These are phyloP conservation scores for Nemoura dubitans DNA, from an alignment of 2,888 invertebrate genomes.

Conservation along the genomic window DNA sequence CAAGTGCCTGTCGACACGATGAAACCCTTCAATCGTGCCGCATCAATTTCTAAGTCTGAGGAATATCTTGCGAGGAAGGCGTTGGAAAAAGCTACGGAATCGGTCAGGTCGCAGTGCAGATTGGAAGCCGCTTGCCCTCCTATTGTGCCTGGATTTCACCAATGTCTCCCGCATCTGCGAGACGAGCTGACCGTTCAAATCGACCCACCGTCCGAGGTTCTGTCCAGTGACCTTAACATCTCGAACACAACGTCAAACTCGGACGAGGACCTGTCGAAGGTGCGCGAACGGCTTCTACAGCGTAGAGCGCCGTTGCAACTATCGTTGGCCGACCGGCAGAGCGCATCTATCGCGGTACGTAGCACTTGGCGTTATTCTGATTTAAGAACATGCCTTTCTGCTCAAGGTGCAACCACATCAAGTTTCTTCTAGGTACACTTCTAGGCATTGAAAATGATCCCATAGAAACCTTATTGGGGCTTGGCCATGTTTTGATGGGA, in stretches of 20 bases:
- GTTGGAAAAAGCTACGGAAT: neutral
- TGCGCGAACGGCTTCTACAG: slow-evolving; percentile 18
- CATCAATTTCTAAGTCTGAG: slow-evolving; percentile 13
- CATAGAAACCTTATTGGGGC: too few relatives aligned
- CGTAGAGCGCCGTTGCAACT: neutral
- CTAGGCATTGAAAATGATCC: too few relatives aligned
- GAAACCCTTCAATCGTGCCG: neutral
- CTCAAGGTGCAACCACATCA: too few relatives aligned
- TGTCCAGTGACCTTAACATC: slow-evolving; percentile 1
- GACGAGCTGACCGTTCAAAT: neutral
- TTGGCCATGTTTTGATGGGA: too few relatives aligned
- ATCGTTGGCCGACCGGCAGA: slow-evolving; percentile 54
- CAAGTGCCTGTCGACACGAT: neutral
- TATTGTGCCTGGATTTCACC: neutral
- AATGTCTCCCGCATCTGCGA: neutral
- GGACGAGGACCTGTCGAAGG: slow-evolving; percentile 27
- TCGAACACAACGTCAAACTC: slow-evolving; percentile 31
- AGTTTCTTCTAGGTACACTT: too few relatives aligned
- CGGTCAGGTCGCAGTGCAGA: neutral
- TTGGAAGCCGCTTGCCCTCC: neutral
- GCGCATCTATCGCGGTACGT: slow-evolving; percentile 61
- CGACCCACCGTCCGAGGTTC: neutral
- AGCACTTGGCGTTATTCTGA: too few relatives aligned
- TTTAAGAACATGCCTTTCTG: too few relatives aligned
- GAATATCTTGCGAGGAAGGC: neutral